Evolutionary conservation across 1,140 invertebrate genomes (phyloP).

Genomic region (Aricia agestis): DNA sequence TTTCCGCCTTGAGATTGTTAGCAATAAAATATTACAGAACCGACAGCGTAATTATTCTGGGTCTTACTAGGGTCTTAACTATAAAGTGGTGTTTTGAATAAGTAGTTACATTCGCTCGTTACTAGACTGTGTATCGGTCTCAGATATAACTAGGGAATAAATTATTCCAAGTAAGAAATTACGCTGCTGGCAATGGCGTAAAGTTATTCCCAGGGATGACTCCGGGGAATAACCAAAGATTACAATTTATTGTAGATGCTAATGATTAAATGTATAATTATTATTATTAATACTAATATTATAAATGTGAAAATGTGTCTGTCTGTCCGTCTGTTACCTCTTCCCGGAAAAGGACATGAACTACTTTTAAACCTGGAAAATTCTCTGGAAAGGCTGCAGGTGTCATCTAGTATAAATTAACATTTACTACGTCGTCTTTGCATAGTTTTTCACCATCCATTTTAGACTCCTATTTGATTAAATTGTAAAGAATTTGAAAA

Average conservation of each 20-base stretch:
- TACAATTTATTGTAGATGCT: background rate
- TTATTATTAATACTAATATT: too few relatives aligned
- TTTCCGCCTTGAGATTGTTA: background rate
- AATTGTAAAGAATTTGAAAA: too few relatives aligned
- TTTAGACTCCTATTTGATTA: too few relatives aligned
- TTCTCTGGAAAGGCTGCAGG: too few relatives aligned
- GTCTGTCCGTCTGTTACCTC: too few relatives aligned
- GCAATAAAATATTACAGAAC: background rate
- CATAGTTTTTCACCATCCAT: too few relatives aligned
- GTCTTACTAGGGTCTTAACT: background rate
- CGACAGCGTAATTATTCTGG: background rate
- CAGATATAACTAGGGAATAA: background rate
- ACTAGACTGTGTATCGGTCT: constrained; percentile 1
- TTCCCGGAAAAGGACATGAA: too few relatives aligned
- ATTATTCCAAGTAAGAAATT: background rate
- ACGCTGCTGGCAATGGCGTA: background rate
- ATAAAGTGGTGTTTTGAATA: constrained; percentile 8
- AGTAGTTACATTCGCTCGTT: background rate
- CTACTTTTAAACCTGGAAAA: too few relatives aligned
- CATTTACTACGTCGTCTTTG: too few relatives aligned
- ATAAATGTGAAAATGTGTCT: too few relatives aligned
- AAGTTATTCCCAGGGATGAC: background rate
- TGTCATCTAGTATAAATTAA: too few relatives aligned
- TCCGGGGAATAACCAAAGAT: background rate
- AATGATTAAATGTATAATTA: too few relatives aligned